Base-by-base conservation (phyloP, 23 tunicate species). In the Diplosoma virens region DNA sequence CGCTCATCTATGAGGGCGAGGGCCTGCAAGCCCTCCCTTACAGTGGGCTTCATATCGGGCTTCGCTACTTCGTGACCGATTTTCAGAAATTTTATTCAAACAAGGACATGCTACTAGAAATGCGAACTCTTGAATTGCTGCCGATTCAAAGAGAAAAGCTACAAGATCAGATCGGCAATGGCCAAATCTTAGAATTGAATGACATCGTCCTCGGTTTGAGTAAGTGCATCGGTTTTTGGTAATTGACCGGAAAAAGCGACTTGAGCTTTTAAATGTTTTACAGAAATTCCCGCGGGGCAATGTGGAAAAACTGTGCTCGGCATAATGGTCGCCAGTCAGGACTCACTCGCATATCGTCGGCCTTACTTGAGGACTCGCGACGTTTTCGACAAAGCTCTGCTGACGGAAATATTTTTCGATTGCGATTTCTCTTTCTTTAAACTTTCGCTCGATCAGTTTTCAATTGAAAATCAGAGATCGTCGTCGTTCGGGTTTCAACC, bases 291-390 rank as follows among this genome's bases (percentile, higher is more conserved):
- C 4, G 78, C 78, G 5, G 5, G 5, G 3, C 3, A 28, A 5
- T 72, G 78, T 22, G 78, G 78, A 3, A 61, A 33, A 1, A 3
- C 26, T 47, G 33, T 72, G 2, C 34, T 72, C 4, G 78, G 78
- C 5, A 2, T 72, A 3, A 4, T 50, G 4, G 33, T 72, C 21
- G 16, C 3, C 28, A 33, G 37, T 5, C 33, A 22, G 36, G 37
- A 50, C 2, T 31, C 45, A 3, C 25, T 33, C 9, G 18, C 25
- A 18, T 47, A 24, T 48, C 61, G 25, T 20, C 18, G 23, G 30
- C 61, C 78, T 2, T 47, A 21, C 34, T 7, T 48, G 61, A 72
- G 52, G 36, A 36, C 2, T 26, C 35, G 74, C 6, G 74, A 67
- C 18, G 52, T 67, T 34, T 35, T 7, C 6, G 27, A 67, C 3